These are phyloP conservation scores for Seriola rivoliana DNA, from an alignment of 2,113 vertebrate species.

Conservation along the genomic window DNA sequence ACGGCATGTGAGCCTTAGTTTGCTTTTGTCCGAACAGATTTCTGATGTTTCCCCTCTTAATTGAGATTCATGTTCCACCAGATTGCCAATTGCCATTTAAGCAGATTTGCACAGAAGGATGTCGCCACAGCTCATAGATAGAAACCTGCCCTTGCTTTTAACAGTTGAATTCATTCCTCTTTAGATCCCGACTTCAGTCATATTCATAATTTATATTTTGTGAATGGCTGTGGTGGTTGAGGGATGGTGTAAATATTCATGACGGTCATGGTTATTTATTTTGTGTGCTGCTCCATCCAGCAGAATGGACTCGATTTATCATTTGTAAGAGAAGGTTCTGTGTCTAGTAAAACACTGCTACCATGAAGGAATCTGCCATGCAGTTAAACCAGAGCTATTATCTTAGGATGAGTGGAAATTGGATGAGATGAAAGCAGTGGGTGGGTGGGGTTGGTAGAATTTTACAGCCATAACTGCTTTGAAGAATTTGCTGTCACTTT, in stretches of 20 bases:
- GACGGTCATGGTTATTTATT: conserved; percentile 52
- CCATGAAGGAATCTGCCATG: conserved; percentile 35
- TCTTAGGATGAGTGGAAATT: conserved; percentile 36
- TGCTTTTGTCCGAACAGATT: conserved; percentile 26
- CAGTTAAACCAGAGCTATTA: conserved; percentile 48
- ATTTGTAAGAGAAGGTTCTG: background rate
- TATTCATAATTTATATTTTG: conserved; percentile 68
- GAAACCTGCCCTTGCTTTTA: conserved; percentile 31
- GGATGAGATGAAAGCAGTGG: conserved; percentile 40
- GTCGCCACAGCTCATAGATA: background rate
- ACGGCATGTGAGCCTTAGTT: background rate
- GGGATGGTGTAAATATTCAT: conserved; percentile 56
- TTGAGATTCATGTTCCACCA: conserved; percentile 30
- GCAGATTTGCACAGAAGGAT: conserved; percentile 2
- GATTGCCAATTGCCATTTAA: conserved; percentile 20
- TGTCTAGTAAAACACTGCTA: conserved; percentile 13
- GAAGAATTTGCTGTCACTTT: conserved; percentile 65
- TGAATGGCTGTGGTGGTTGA: conserved; percentile 52
- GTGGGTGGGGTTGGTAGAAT: conserved; percentile 39
- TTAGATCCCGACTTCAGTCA: conserved; percentile 3
- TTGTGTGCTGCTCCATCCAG: conserved; percentile 17
- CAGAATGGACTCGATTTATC: conserved; percentile 8
- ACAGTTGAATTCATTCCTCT: background rate
- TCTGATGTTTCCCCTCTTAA: conserved; percentile 20
- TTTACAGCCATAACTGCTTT: conserved; percentile 59